Evolutionary conservation across 2,113 vertebrate species (phyloP), one percentile per base, ranked within the genome.

Genomic region (Antechinus stuartii): DNA sequence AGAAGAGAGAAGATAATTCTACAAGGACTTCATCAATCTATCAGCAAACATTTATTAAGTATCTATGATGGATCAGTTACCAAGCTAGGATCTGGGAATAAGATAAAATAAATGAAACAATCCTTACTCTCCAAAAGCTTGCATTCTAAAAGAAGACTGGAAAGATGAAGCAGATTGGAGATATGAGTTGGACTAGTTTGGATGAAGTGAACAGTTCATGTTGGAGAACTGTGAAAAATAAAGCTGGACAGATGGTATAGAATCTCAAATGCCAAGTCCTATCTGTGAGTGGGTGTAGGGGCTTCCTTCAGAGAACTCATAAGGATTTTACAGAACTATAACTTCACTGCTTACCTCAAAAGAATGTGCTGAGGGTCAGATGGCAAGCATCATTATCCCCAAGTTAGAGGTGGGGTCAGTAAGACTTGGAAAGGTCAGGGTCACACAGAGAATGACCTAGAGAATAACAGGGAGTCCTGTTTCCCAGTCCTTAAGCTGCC

Each of bases 401-500:
- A 94, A 95, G 92, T 89, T 93, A 92, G 97, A 98, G 98, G 98
- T 98, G 96, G 98, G 95, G 98, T 97, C 94, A 97, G 92, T 96
- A 98, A 98, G 97, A 96, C 97, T 98, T 97, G 96, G 97, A 98
- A 97, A 97, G 96, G 97, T 97, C 97, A 96, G 95, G 97, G 98
- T 98, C 96, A 97, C 95, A 95, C 94, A 50, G 92, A 98, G 94
- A 97, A 47, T 92, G 95, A 97, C 98, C 97, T 91, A 97, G 98
- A 97, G 98, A 98, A 98, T 96, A 96, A 95, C 94, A 95, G 95
- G 94, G 91, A 96, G 94, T 68, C 94, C 94, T 96, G 96, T 97
- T 98, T 98, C 98, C 98, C 98, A 98, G 97, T 98, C 92, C 94
- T 94, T 84, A 23, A 61, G 47, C 92, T 94, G 97, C 98, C 97